Percentiles rank a stretch among this genome's conserved stretches.
phyloP scores from a whole-genome alignment of 2,888 invertebrate species.

The Campoplex capitator region DNA sequence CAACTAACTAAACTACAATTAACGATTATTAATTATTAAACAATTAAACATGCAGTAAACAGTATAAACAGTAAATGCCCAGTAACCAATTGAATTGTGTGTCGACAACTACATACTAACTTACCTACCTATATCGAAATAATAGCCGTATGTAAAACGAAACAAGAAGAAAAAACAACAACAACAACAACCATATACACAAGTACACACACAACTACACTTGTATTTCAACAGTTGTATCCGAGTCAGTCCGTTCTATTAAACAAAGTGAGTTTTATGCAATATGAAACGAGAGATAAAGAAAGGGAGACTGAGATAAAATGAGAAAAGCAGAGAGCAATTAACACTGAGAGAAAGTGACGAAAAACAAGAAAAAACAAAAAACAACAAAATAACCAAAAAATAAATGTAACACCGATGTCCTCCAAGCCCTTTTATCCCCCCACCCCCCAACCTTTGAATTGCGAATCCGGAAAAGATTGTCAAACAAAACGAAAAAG shows the following conservation, averaged over 20 bases:
- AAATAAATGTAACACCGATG: conserved; percentile 62
- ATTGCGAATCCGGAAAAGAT: conserved; percentile 66
- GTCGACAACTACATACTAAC: conserved; percentile 85
- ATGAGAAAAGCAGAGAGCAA: conserved; percentile 18
- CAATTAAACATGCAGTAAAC: conserved; percentile 84
- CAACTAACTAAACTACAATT: conserved; percentile 84
- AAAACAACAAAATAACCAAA: conserved; percentile 35
- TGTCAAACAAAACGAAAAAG: not conserved
- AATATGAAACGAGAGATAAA: conserved; percentile 55
- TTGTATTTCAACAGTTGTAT: conserved; percentile 85
- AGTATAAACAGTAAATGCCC: conserved; percentile 84
- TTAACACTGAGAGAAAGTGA: conserved; percentile 51
- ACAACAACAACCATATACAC: conserved; percentile 61
- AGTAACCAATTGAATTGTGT: conserved; percentile 85
- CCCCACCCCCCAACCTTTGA: conserved; percentile 8
- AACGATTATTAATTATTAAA: conserved; percentile 84
- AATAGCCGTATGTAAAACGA: conserved; percentile 85
- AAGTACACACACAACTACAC: conserved; percentile 72
- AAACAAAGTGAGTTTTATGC: conserved; percentile 80
- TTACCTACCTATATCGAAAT: conserved; percentile 85
- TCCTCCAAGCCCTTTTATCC: conserved; percentile 51
- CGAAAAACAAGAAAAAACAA: not conserved
- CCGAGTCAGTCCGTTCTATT: conserved; percentile 84
- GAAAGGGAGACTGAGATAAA: conserved; percentile 43
- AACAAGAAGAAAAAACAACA: conserved; percentile 56